phyloP scores from a whole-genome alignment of 2,113 vertebrate genomes.

The Odocoileus virginianus region DNA sequence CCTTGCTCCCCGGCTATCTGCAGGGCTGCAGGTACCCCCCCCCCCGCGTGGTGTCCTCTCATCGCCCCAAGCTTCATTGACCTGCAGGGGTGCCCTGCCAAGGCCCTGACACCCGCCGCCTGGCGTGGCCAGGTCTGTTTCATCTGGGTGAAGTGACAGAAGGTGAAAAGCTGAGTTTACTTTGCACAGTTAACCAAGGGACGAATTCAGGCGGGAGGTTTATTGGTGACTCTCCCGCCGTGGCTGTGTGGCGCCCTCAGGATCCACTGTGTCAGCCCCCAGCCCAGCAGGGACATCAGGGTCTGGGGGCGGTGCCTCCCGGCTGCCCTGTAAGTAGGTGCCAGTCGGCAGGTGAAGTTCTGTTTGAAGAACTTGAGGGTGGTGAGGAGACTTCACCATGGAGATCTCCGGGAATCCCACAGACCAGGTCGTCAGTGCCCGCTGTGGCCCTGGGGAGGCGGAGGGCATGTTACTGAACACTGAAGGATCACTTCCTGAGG shows the following conservation, averaged over 20 bases:
- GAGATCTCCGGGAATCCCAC: neutral
- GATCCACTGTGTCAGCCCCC: accelerated
- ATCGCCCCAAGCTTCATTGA: accelerated
- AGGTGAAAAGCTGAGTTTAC: too few relatives aligned
- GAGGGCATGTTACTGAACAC: accelerated
- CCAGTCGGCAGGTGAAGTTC: neutral
- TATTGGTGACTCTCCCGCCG: accelerated
- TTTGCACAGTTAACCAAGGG: too few relatives aligned
- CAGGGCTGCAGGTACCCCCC: too few relatives aligned
- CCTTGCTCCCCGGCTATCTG: accelerated
- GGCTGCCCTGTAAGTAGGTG: accelerated
- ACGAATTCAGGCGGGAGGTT: accelerated
- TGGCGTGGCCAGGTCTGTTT: accelerated
- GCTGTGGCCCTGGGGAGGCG: accelerated
- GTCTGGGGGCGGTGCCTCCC: accelerated
- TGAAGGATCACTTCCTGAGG: neutral
- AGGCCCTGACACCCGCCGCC: accelerated
- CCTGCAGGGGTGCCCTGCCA: accelerated
- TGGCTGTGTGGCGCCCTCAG: accelerated
- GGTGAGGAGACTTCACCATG: accelerated
- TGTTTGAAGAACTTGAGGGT: accelerated
- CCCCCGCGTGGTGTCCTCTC: too few relatives aligned
- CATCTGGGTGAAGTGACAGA: neutral
- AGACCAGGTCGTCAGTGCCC: accelerated
- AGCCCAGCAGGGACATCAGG: accelerated